A percentile compares a stretch with the other conserved stretches of the same genome.
Evolutionary conservation across 1,140 invertebrate genomes (phyloP).

Genomic region (Belonocnema kinseyi): DNA sequence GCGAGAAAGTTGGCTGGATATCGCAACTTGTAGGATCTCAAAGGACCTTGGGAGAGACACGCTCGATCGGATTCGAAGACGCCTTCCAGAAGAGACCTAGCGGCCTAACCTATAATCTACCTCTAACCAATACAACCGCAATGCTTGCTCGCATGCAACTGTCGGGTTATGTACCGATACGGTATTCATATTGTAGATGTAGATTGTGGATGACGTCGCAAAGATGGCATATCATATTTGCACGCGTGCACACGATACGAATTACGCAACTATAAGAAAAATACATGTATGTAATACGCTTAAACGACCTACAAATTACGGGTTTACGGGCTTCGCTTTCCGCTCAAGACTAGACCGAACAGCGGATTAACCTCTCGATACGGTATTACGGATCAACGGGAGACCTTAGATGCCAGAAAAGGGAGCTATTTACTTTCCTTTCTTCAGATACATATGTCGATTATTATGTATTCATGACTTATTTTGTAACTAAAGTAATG

Average conservation of each 20-base stretch:
- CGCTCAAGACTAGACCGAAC: neutral
- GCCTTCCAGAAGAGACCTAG: slow-evolving; percentile 36
- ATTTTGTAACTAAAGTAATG: too few relatives aligned
- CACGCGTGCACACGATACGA: slow-evolving; percentile 35
- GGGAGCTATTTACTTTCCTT: neutral
- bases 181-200: neutral
- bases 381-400: neutral
- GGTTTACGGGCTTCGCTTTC: slow-evolving; percentile 56
- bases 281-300: slow-evolving; percentile 53
- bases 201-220: neutral
- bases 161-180: neutral
- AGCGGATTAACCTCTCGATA: neutral
- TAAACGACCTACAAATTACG: slow-evolving; percentile 69
- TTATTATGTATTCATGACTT: too few relatives aligned
- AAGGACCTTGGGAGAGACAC: neutral
- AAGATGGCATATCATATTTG: neutral
- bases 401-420: neutral
- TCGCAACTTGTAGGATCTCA: neutral
- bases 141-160: neutral
- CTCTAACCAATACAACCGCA: slow-evolving; percentile 39
- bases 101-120: slow-evolving; percentile 52
- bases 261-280: slow-evolving; percentile 57
- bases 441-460: neutral
- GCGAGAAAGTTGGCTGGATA: slow-evolving; percentile 5
- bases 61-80: slow-evolving; percentile 12